These are phyloP conservation scores for Pelochelys cantorii DNA, from an alignment of 2,797 vertebrate species.

Conservation along the genomic window DNA sequence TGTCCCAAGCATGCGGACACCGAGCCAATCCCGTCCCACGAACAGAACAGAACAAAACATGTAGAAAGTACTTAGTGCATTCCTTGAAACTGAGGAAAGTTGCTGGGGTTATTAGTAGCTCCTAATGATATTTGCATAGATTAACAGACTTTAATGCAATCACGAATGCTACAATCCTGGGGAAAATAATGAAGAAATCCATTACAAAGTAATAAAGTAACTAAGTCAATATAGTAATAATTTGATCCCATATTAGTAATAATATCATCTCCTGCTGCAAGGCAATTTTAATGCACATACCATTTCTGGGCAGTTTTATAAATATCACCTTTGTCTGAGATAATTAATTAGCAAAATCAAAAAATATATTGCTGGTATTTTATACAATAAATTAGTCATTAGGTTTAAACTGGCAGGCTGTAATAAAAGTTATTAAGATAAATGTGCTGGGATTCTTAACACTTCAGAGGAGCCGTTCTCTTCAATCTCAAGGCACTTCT, in stretches of 20 bases:
- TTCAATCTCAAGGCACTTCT: constrained; percentile 64
- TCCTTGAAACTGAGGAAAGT: constrained; percentile 74
- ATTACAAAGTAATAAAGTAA: constrained; percentile 84
- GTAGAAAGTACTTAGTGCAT: constrained; percentile 69
- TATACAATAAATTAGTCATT: constrained; percentile 85
- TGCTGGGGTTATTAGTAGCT: constrained; percentile 77
- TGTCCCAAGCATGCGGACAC: constrained; percentile 26
- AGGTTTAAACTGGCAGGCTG: constrained; percentile 83
- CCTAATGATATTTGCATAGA: constrained; percentile 86
- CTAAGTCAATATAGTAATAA: constrained; percentile 85
- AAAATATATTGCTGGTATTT: constrained; percentile 83
- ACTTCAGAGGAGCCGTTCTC: constrained; percentile 68
- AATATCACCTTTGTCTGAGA: constrained; percentile 86
- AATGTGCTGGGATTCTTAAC: constrained; percentile 78
- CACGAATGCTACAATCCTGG: constrained; percentile 78
- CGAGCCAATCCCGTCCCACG: constrained; percentile 59
- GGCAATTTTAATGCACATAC: constrained; percentile 76
- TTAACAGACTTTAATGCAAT: constrained; percentile 84
- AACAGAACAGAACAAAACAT: constrained; percentile 51
- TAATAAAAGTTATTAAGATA: constrained; percentile 84
- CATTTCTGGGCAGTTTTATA: constrained; percentile 83
- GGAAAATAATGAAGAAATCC: constrained; percentile 86
- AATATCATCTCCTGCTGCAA: constrained; percentile 83
- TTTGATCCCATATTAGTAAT: constrained; percentile 83
- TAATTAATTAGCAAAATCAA: constrained; percentile 86